These are phyloP conservation scores for Spheniscus mendiculus DNA, from an alignment of 2,113 vertebrate genomes.

Conservation along the genomic window DNA sequence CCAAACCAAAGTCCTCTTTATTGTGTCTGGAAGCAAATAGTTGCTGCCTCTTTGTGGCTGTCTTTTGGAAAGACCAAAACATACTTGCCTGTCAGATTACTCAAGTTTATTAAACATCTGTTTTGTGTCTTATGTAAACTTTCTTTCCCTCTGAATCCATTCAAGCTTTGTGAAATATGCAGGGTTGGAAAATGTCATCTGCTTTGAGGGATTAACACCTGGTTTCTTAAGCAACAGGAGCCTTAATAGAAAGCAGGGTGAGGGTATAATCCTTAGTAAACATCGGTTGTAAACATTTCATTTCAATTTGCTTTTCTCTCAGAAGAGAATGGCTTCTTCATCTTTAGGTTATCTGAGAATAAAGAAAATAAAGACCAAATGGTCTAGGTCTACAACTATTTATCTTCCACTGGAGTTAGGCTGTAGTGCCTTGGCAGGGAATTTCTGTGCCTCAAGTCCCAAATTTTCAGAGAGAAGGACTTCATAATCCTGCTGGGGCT, in stretches of 20 bases:
- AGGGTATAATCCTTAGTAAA: conserved; percentile 17
- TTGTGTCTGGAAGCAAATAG: conserved; percentile 37
- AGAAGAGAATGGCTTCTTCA: background rate
- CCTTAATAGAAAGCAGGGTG: conserved; percentile 15
- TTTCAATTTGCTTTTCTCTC: background rate
- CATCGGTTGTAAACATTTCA: background rate
- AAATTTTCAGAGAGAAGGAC: background rate
- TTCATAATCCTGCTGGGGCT: background rate
- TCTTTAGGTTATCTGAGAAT: background rate
- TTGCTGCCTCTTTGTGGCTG: conserved; percentile 18
- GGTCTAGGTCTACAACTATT: background rate
- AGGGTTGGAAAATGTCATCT: conserved; percentile 4
- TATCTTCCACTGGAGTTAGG: background rate
- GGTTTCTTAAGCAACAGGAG: conserved; percentile 13
- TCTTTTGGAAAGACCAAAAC: background rate
- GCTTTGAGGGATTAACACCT: conserved; percentile 14
- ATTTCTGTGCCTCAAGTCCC: background rate
- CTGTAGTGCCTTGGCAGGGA: background rate
- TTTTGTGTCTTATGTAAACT: conserved; percentile 28
- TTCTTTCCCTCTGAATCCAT: background rate
- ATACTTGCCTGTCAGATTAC: conserved; percentile 1
- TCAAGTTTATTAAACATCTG: conserved; percentile 55
- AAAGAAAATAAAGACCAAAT: background rate
- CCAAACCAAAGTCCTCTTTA: background rate
- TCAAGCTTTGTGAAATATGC: conserved; percentile 31